Base-by-base conservation (phyloP, 2,797 vertebrate genomes). In the Acropternis orthonyx region DNA sequence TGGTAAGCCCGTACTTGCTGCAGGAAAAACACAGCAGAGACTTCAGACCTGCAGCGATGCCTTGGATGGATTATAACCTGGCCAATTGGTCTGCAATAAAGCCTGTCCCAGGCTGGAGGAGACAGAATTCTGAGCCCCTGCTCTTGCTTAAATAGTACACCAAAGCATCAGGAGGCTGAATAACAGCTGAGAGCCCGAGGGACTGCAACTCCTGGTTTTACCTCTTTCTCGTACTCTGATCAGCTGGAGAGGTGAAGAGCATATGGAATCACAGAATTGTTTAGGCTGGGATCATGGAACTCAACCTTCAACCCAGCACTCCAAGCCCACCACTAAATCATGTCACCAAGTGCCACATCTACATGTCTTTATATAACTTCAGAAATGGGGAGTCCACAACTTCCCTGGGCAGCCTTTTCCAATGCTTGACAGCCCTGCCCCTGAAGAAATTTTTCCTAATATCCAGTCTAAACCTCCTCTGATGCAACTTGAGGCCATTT, bases 371-470 rank as follows among this genome's bases (percentile, higher is more conserved):
- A 16, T 74, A 6, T 10, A 37, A 24, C 37, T 17, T 18, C 68
- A 68, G 12, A n/a, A 3, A 22, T 10, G 32, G 14, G 7, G 48
- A 68, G 66, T 37, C 32, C 36, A 37, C 7, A 30, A 28, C 32
- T n/a, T 9, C 11, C 48, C 48, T 36, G 32, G 27, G 34, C 39
- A 73, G 61, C 27, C 54, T 44, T 12, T 5, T 51, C n/a, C 43
- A 55, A 4, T 9, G 20, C 10, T 34, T 2, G 0, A 26, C 36
- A 44, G 5, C 2, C 7, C 36, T 22, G 19, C 19, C 24, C 14
- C 41, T 55, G 23, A 61, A 61, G 10, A 22, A 62, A n/a, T 10
- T 8, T 3, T 56, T 44, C 43, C 13, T 12, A 68, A 49, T 4
- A 39, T 12, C 32, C 75, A 30, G 18, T 12, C 49, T 26, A 39